These are phyloP conservation scores for Hydrotaea cyrtoneurina DNA, from an alignment of 2,888 invertebrate species.

Conservation along the genomic window DNA sequence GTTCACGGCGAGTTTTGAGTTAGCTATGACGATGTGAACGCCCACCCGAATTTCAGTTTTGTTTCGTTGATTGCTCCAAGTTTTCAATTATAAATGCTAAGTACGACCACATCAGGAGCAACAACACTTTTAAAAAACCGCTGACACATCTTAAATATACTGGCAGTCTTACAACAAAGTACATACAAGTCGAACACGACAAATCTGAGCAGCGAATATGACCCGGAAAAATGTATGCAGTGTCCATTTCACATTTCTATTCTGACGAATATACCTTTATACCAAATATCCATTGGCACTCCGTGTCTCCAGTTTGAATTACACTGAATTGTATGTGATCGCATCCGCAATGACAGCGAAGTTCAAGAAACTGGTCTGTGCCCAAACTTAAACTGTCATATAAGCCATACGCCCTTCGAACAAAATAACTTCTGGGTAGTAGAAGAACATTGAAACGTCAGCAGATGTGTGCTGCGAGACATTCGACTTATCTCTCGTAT, in stretches of 20 bases:
- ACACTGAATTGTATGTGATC: not conserved
- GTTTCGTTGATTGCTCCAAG: slow-evolving; percentile 10
- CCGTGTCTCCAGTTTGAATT: not conserved
- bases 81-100: not conserved
- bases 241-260: not conserved
- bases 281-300: not conserved
- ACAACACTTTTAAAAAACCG: slow-evolving; percentile 45
- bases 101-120: not conserved
- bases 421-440: no score
- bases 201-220: not conserved
- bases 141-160: slow-evolving; percentile 51
- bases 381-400: not conserved
- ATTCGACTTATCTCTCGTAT: no score
- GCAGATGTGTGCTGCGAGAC: no score
- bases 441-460: no score
- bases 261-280: no score
- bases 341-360: not conserved
- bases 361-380: slow-evolving; percentile 3
- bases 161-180: slow-evolving; percentile 18
- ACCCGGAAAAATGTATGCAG: not conserved
- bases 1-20: slow-evolving; percentile 12
- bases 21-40: slow-evolving; percentile 38
- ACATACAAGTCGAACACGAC: not conserved
- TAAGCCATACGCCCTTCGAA: no score
- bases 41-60: slow-evolving; percentile 58